Conservation (phyloP, 1,140 invertebrate genomes). For the Lethrus apterus region DNA sequence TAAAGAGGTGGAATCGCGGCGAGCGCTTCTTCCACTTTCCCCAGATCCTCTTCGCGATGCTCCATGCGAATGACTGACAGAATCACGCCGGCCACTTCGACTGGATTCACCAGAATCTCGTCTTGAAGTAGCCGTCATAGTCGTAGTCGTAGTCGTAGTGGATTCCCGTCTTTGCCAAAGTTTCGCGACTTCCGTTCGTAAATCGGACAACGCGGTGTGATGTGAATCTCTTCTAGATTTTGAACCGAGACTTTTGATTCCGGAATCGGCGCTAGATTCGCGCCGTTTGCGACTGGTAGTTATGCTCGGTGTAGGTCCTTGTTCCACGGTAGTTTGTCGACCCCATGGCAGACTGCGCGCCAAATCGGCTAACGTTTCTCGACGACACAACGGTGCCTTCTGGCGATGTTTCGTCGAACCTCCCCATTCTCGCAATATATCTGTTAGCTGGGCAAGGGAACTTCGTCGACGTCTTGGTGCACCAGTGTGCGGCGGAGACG, state of each 20-base stretch:
- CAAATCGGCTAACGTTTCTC: constrained; percentile 79
- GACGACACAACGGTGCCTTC: constrained; percentile 62
- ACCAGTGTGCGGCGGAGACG: constrained; percentile 48
- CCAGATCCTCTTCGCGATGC: constrained; percentile 53
- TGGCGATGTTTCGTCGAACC: constrained; percentile 53
- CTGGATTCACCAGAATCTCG: constrained; percentile 47
- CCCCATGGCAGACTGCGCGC: constrained; percentile 68
- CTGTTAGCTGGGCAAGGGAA: constrained; percentile 78
- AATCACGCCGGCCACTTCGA: constrained; percentile 40
- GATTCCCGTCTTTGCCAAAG: constrained; percentile 59
- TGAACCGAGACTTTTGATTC: constrained; percentile 65
- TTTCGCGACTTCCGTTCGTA: constrained; percentile 62
- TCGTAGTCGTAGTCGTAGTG: constrained; percentile 41
- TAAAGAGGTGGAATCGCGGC: constrained; percentile 56
- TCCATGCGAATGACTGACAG: constrained; percentile 31
- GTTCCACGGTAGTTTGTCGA: constrained; percentile 49
- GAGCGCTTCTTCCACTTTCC: constrained; percentile 52
- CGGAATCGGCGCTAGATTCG: constrained; percentile 75
- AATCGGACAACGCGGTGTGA: constrained; percentile 55
- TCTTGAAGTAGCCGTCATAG: constrained; percentile 42
- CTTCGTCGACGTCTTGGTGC: constrained; percentile 64
- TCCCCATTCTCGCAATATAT: constrained; percentile 79
- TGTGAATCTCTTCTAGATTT: constrained; percentile 63
- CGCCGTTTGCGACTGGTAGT: constrained; percentile 53
- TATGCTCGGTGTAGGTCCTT: constrained; percentile 44